Evolutionary conservation across 2,113 vertebrate genomes (phyloP).

Genomic region (Oryctolagus cuniculus): DNA sequence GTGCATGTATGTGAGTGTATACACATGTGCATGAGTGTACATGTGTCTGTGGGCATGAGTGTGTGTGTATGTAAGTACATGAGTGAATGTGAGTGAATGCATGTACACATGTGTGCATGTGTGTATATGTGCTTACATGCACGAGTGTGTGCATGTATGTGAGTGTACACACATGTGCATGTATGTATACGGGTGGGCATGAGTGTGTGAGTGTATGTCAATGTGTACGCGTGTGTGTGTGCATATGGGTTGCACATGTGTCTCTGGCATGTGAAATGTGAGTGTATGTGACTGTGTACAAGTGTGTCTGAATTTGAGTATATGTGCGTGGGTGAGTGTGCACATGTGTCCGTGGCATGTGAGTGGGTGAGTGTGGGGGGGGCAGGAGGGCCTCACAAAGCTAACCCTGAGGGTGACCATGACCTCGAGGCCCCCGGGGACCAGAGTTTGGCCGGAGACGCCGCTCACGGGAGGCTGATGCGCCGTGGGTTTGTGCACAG

Average conservation of each 20-base stretch:
- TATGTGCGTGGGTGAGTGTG: background rate
- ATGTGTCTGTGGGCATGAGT: background rate
- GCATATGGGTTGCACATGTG: too few species aligned
- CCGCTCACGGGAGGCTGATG: background rate
- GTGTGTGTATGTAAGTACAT: too few species aligned
- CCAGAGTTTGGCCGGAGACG: background rate
- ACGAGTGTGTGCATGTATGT: background rate
- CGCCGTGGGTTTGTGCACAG: too few species aligned
- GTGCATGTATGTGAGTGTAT: too few species aligned
- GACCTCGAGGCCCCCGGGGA: too few species aligned
- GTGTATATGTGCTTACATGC: background rate
- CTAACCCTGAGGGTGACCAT: too few species aligned
- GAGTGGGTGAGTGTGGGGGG: background rate
- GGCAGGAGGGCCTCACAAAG: too few species aligned
- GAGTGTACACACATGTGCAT: background rate
- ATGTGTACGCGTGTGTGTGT: rapidly evolving
- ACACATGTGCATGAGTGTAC: background rate
- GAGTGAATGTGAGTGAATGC: background rate
- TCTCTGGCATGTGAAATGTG: too few species aligned
- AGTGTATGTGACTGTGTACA: background rate
- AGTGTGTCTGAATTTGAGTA: too few species aligned
- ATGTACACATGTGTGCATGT: background rate
- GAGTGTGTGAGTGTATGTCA: too few species aligned
- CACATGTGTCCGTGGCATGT: too few species aligned
- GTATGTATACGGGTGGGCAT: background rate